phyloP scores from a whole-genome alignment of 53 echinoderm and acorn worm genomes.

The Crossaster papposus region DNA sequence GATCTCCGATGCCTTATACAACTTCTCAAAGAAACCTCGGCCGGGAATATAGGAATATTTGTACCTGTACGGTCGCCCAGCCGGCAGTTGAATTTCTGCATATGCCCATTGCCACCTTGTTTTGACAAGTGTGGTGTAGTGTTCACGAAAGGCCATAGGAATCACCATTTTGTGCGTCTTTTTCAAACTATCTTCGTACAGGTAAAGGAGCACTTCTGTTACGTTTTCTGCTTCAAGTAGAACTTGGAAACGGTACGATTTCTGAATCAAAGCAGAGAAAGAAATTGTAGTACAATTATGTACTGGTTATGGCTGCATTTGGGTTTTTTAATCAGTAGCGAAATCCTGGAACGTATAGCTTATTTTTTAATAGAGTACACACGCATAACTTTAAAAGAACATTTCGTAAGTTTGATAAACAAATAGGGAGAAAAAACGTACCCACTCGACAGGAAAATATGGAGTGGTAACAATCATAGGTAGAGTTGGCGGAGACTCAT shows the following conservation, averaged over 20 bases:
- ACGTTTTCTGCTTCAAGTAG: constrained; percentile 17
- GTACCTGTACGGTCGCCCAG: constrained; percentile 3
- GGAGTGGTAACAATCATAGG: too few species aligned
- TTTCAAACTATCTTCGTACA: constrained; percentile 2
- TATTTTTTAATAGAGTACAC: too few species aligned
- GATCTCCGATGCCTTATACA: background rate
- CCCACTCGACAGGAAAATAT: too few species aligned
- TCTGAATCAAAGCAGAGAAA: background rate
- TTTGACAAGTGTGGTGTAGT: background rate
- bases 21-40: background rate
- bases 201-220: background rate
- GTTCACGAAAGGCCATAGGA: background rate
- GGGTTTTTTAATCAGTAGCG: too few species aligned
- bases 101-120: constrained; percentile 2
- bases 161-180: background rate
- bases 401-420: too few species aligned
- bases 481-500: too few species aligned
- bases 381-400: too few species aligned
- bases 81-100: background rate
- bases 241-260: background rate
- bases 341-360: too few species aligned
- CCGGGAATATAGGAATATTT: background rate
- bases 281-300: background rate
- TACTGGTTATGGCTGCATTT: background rate
- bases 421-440: too few species aligned